phyloP scores from a whole-genome alignment of 2,113 vertebrate genomes.

The Phaethon lepturus region DNA sequence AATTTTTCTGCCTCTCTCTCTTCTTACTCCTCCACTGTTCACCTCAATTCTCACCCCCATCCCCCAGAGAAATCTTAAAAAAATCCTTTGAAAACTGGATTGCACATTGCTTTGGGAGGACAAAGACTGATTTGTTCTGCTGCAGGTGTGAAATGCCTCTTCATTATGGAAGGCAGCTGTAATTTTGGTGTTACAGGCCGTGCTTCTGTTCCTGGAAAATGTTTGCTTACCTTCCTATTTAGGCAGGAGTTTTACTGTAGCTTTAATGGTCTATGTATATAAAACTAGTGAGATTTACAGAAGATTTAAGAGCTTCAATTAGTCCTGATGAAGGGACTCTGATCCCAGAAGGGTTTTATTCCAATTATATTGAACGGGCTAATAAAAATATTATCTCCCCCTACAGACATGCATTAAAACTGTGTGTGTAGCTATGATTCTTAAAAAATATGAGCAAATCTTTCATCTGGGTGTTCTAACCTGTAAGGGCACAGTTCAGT shows the following conservation, averaged over 20 bases:
- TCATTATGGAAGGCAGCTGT: neutral
- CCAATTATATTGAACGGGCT: neutral
- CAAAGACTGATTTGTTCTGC: neutral
- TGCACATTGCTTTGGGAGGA: neutral
- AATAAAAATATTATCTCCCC: neutral
- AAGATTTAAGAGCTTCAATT: neutral
- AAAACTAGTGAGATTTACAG: neutral
- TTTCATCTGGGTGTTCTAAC: neutral
- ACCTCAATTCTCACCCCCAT: neutral
- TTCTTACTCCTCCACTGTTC: neutral
- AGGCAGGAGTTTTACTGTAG: neutral
- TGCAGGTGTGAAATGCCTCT: neutral
- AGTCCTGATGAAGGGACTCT: neutral
- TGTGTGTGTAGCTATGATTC: neutral
- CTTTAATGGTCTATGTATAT: neutral
- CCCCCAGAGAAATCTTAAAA: neutral
- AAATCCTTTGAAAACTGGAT: neutral
- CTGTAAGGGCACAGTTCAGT: neutral
- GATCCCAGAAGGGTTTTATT: neutral
- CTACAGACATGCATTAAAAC: neutral
- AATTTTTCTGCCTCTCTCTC: neutral
- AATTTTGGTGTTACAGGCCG: neutral
- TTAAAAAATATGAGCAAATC: neutral
- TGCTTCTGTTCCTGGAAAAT: neutral
- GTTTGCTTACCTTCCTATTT: neutral